Conservation (phyloP, 2,888 invertebrate genomes). For the Patella caerulea region DNA sequence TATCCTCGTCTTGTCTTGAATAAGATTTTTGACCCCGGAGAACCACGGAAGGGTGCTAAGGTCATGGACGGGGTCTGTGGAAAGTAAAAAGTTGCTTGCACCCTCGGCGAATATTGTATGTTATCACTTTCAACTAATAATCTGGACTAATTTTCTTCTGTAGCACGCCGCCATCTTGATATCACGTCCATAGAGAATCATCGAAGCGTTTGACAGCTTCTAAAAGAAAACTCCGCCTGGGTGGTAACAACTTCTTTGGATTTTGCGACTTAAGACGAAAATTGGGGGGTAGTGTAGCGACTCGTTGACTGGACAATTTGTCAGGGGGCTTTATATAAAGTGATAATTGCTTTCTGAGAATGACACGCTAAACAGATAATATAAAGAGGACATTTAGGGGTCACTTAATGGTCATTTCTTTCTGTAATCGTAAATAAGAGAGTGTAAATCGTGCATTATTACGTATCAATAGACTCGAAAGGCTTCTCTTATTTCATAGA, state of each 20-base stretch:
- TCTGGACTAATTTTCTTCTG: constrained; percentile 12
- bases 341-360: constrained; percentile 9
- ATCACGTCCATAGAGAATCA: neutral
- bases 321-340: constrained; percentile 4
- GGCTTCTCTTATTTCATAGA: no score
- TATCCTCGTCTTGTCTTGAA: neutral
- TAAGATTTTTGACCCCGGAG: constrained; percentile 1
- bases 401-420: constrained; percentile 10
- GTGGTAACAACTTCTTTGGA: constrained; percentile 1
- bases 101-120: constrained; percentile 7
- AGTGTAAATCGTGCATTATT: neutral
- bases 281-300: constrained; percentile 11
- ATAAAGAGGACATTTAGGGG: constrained; percentile 1
- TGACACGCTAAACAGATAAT: constrained; percentile 11
- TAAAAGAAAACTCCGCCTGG: constrained; percentile 11
- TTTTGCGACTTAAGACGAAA: constrained; percentile 13
- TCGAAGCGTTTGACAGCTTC: neutral
- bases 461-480: neutral
- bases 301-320: constrained; percentile 13
- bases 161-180: constrained; percentile 9
- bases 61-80: neutral
- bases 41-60: constrained; percentile 2
- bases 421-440: constrained; percentile 9
- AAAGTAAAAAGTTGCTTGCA: constrained; percentile 2
- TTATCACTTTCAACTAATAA: constrained; percentile 13